Conservation (phyloP, 2,113 vertebrate genomes). For the Carlito syrichta region DNA sequence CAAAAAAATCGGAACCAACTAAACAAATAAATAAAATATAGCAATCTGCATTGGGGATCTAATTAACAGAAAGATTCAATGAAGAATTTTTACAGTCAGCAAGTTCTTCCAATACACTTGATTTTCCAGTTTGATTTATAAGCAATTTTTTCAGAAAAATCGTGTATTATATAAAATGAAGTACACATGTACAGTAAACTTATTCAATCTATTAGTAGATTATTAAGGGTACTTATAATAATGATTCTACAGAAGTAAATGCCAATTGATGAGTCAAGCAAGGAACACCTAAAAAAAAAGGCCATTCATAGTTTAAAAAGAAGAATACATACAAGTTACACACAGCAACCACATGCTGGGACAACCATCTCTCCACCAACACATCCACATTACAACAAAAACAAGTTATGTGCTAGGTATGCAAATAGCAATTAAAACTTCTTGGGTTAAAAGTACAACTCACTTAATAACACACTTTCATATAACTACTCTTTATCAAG, state of each 20-base stretch:
- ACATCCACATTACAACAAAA: not conserved
- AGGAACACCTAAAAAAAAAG: conserved; percentile 48
- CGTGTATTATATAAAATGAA: conserved; percentile 54
- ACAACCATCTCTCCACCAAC: not conserved
- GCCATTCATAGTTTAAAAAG: conserved; percentile 14
- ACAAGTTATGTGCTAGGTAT: not conserved
- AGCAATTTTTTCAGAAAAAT: conserved; percentile 11
- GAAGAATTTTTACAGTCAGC: conserved; percentile 26
- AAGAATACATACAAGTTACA: not conserved
- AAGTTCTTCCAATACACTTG: not conserved
- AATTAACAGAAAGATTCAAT: conserved; percentile 35
- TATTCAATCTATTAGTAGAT: conserved; percentile 43
- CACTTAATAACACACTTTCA: conserved; percentile 10
- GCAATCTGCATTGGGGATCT: conserved; percentile 1
- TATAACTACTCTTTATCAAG: conserved; percentile 9
- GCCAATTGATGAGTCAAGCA: conserved; percentile 74
- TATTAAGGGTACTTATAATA: conserved; percentile 70
- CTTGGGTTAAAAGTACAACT: conserved; percentile 11
- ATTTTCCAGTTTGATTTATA: conserved; percentile 36
- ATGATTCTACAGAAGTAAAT: conserved; percentile 76
- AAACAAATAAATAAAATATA: conserved; percentile 7
- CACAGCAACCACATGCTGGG: conserved; percentile 51
- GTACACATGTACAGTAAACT: conserved; percentile 55
- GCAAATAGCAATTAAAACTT: not conserved
- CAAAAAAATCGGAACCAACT: not conserved